phyloP scores from a whole-genome alignment of 2,113 vertebrate species.

The Phaethornis superciliosus region DNA sequence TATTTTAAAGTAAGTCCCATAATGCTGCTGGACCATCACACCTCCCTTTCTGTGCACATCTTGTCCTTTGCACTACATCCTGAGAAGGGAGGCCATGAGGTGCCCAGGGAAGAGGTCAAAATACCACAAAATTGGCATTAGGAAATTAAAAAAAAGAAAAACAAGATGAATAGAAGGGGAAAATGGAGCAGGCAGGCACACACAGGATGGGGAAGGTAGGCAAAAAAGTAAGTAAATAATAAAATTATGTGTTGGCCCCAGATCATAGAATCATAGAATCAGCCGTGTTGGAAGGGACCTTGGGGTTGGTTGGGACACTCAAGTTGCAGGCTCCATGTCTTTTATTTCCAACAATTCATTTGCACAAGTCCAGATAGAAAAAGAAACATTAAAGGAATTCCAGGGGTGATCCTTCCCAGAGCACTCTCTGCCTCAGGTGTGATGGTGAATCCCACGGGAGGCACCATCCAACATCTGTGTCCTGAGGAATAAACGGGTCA shows the following conservation, averaged over 20 bases:
- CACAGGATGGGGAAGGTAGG: neutral
- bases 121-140: neutral
- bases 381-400: neutral
- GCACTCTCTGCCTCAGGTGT: accelerated
- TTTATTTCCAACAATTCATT: neutral
- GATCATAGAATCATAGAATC: too few species aligned
- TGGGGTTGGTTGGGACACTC: neutral
- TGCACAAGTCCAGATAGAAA: neutral
- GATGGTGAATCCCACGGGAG: neutral
- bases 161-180: neutral
- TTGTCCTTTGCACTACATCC: too few species aligned
- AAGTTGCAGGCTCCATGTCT: neutral
- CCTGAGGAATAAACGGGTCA: accelerated
- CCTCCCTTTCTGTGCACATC: neutral
- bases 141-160: neutral
- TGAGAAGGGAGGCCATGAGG: neutral
- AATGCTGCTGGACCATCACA: accelerated
- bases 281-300: too few species aligned
- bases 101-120: neutral
- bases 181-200: neutral
- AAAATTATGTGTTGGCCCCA: neutral
- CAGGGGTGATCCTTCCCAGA: neutral
- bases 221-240: neutral
- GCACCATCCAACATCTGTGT: neutral
- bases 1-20: neutral